Evolutionary conservation across 2,113 vertebrate species (phyloP), one percentile per base, ranked within the genome.

Genomic region (Pogona vitticeps): DNA sequence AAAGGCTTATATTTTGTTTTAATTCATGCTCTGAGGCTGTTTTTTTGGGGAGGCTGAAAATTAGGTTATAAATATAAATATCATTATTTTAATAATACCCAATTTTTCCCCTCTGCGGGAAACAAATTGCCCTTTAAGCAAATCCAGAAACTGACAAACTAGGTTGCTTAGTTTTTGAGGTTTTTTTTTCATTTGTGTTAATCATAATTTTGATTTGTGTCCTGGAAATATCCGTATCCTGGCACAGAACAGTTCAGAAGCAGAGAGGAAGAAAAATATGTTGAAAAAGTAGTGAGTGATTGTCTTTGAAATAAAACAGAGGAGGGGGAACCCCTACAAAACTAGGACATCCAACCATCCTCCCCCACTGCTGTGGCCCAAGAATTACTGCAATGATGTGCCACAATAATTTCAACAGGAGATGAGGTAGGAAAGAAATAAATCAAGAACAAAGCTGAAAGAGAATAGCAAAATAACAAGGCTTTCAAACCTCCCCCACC

Each of bases 331-430:
- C 36, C 28, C 40, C 9, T 65, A 86, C 82, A 93, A 93, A 94
- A 92, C 88, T 84, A 93, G 86, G 88, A 91, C 92, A 92, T 94
- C 82, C 92, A 88, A 90, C 89, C 67, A 87, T 67, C 58, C 70
- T 65, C 79, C 78, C 78, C 40, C 59, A 73, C 58, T 26, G 58
- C 70, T 59, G 91, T 91, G 90, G 82, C 82, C 86, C 85, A 89
- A 85, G 88, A 90, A 94, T 90, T 92, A 89, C 92, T 90, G 91
- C 46, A 10, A 52, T 92, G 93, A 95, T 81, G 85, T 87, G 89
- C 78, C 84, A 88, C 89, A 91, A 92, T 94, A 93, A 93, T 93
- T 95, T 90, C 92, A 95, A 88, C 88, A 93, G 91, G 93, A 93
- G 92, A 76, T 76, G 87, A 93, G 85, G 75, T 85, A 87, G 89